Conservation (phyloP, 2,888 invertebrate genomes). For the Eucriotettix oculatus region DNA sequence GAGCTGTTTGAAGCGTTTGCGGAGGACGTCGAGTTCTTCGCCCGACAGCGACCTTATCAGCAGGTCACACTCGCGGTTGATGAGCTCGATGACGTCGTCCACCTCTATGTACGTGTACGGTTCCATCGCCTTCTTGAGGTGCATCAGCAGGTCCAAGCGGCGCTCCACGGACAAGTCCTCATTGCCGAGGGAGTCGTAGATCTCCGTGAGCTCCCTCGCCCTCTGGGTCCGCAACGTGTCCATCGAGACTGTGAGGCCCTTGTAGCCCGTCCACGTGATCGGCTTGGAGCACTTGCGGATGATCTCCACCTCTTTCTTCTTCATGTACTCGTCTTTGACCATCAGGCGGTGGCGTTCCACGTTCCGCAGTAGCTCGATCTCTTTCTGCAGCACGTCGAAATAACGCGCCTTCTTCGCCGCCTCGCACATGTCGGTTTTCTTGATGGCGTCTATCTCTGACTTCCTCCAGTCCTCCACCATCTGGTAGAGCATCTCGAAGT, state of each 20-base stretch:
- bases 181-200: slow-evolving; percentile 49
- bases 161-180: slow-evolving; percentile 41
- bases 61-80: slow-evolving; percentile 57
- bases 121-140: slow-evolving; percentile 42
- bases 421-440: slow-evolving; percentile 32
- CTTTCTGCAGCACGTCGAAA: slow-evolving; percentile 50
- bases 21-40: slow-evolving; percentile 41
- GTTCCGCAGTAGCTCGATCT: slow-evolving; percentile 47
- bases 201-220: slow-evolving; percentile 52
- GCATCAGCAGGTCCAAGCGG: slow-evolving; percentile 49
- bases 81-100: slow-evolving; percentile 37
- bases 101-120: slow-evolving; percentile 16
- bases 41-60: slow-evolving; percentile 44
- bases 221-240: slow-evolving; percentile 65
- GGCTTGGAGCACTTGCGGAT: slow-evolving; percentile 54
- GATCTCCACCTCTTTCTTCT: slow-evolving; percentile 41
- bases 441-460: slow-evolving; percentile 35
- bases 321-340: slow-evolving; percentile 39
- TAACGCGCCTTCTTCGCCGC: slow-evolving; percentile 54
- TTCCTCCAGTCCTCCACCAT: slow-evolving; percentile 52
- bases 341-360: slow-evolving; percentile 49
- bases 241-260: slow-evolving; percentile 42
- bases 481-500: slow-evolving; percentile 57
- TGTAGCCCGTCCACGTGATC: slow-evolving; percentile 48
- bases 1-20: slow-evolving; percentile 41